These are phyloP conservation scores for Trissolcus brochymenae DNA, from an alignment of 2,888 invertebrate genomes.

Conservation along the genomic window DNA sequence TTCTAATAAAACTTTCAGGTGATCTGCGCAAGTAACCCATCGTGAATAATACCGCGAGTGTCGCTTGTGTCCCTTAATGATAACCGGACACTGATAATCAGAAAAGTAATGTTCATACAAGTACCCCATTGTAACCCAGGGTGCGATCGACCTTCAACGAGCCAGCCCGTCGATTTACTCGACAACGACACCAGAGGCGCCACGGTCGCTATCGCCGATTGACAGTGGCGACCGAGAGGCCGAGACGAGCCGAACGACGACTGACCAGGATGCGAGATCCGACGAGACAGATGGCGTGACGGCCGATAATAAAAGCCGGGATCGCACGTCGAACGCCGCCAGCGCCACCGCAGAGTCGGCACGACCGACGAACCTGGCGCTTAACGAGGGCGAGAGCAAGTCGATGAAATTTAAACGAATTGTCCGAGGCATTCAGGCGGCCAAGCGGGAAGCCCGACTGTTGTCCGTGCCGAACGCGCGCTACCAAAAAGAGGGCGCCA, in stretches of 20 bases:
- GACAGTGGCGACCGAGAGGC: conserved; percentile 67
- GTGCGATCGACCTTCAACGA: conserved; percentile 33
- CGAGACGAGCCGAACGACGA: conserved; percentile 68
- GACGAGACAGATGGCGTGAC: conserved; percentile 23
- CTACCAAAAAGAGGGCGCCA: conserved; percentile 78
- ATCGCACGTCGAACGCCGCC: conserved; percentile 18
- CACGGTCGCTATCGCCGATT: conserved; percentile 67
- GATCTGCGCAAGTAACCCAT: conserved; percentile 15
- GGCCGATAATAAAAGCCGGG: conserved; percentile 32
- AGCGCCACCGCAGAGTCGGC: conserved; percentile 42
- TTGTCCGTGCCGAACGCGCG: conserved; percentile 88
- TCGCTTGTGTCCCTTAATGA: conserved; percentile 30
- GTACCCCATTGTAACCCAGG: conserved; percentile 68
- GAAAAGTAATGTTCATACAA: conserved; percentile 62
- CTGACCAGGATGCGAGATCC: conserved; percentile 63
- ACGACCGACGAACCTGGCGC: conserved; percentile 64
- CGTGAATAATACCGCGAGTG: conserved; percentile 38
- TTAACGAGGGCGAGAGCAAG: conserved; percentile 59
- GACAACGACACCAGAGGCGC: conserved; percentile 57
- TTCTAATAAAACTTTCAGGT: conserved; percentile 30
- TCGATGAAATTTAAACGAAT: conserved; percentile 65
- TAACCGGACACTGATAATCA: conserved; percentile 8
- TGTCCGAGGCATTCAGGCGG: conserved; percentile 62
- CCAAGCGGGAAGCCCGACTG: conserved; percentile 82
- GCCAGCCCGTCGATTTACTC: conserved; percentile 41